phyloP scores from a whole-genome alignment of 2,888 invertebrate species.

The Hipparchia semele region DNA sequence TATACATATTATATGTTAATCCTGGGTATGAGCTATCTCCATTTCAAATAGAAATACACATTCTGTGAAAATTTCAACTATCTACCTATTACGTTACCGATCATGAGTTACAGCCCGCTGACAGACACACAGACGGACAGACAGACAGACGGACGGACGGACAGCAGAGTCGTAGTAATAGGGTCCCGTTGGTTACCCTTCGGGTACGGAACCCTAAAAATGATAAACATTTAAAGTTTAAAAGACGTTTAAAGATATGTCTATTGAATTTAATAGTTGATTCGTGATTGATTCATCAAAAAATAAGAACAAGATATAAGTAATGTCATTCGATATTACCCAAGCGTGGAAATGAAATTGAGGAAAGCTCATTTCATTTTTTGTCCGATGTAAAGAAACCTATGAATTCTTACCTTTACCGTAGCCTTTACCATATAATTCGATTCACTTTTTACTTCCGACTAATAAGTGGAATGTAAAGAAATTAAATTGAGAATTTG shows the following conservation, averaged over 20 bases:
- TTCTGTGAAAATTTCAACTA: too few relatives aligned
- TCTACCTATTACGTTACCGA: too few relatives aligned
- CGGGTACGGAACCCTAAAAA: too few relatives aligned
- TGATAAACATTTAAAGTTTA: background rate
- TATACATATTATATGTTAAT: too few relatives aligned
- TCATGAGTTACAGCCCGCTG: too few relatives aligned
- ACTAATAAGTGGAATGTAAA: background rate
- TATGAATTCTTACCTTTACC: constrained; percentile 8
- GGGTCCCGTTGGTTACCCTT: too few relatives aligned
- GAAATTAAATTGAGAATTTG: constrained; percentile 5
- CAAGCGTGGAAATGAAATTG: constrained; percentile 13
- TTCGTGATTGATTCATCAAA: background rate
- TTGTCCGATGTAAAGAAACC: constrained; percentile 4
- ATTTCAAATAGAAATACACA: too few relatives aligned
- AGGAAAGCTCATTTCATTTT: constrained; percentile 16
- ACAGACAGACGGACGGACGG: too few relatives aligned
- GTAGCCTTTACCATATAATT: constrained; percentile 1
- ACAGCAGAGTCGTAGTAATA: too few relatives aligned
- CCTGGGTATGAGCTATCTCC: too few relatives aligned
- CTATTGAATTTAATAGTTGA: constrained; percentile 8
- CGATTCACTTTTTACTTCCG: constrained; percentile 17
- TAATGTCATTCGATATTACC: constrained; percentile 6
- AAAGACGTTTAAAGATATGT: background rate
- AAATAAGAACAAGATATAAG: constrained; percentile 2
- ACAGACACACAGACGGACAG: too few relatives aligned